phyloP scores from a whole-genome alignment of 2,113 vertebrate genomes.

The Lagenorhynchus albirostris region DNA sequence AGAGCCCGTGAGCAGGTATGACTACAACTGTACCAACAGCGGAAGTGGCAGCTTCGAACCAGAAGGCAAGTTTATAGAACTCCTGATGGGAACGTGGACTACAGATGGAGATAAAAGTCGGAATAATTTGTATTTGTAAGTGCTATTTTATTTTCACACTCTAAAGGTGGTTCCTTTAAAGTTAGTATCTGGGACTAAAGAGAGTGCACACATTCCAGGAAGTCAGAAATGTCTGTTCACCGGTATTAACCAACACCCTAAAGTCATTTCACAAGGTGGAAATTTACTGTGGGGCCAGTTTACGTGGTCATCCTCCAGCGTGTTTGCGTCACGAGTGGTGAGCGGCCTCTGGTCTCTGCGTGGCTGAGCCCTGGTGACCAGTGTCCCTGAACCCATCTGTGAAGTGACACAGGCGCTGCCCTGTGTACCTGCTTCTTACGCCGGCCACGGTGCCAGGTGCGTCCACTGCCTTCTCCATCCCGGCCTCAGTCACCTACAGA shows the following conservation, averaged over 20 bases:
- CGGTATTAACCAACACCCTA: background rate
- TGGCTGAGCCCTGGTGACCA: accelerated
- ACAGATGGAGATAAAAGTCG: background rate
- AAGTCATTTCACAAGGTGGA: background rate
- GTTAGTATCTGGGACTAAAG: background rate
- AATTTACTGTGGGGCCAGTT: accelerated
- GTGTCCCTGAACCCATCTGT: accelerated
- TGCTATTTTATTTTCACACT: background rate
- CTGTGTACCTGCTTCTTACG: accelerated
- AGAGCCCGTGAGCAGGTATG: background rate
- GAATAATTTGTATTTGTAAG: background rate
- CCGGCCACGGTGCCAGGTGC: accelerated
- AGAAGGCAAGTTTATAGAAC: constrained; percentile 16
- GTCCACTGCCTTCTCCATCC: background rate
- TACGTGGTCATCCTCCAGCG: accelerated
- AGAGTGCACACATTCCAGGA: background rate
- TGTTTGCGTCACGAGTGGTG: background rate
- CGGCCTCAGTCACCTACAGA: background rate
- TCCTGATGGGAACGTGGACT: background rate
- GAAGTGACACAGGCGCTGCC: accelerated
- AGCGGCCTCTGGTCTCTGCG: too few species aligned
- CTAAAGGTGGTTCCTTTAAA: background rate
- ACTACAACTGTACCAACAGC: background rate
- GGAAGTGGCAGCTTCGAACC: constrained; percentile 24
- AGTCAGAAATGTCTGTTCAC: background rate